Evolutionary conservation across 1,140 invertebrate genomes (phyloP).

Genomic region (Linepithema humile): DNA sequence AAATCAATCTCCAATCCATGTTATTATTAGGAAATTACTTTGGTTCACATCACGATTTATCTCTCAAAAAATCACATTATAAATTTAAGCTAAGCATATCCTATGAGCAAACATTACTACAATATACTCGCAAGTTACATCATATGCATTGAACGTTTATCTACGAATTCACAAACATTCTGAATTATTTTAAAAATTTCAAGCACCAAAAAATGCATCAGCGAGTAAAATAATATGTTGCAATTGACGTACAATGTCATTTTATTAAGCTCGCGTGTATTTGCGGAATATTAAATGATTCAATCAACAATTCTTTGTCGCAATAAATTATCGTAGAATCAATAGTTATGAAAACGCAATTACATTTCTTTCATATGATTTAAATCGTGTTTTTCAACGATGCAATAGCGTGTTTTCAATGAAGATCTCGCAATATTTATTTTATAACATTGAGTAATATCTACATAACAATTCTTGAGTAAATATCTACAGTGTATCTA

Average conservation of each 20-base stretch:
- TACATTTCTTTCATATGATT: slow-evolving; percentile 22
- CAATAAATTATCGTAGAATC: slow-evolving; percentile 7
- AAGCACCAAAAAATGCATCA: slow-evolving; percentile 37
- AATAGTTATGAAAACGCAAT: slow-evolving; percentile 25
- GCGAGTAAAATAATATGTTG: slow-evolving; percentile 35
- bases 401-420: slow-evolving; percentile 42
- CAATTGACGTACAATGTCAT: slow-evolving; percentile 5
- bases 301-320: slow-evolving; percentile 24
- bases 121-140: slow-evolving; percentile 15
- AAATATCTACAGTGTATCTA: slow-evolving; percentile 67
- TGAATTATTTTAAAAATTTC: slow-evolving; percentile 6
- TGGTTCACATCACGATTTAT: neutral
- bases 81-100: slow-evolving; percentile 22
- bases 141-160: slow-evolving; percentile 45
- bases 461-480: slow-evolving; percentile 66
- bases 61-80: slow-evolving; percentile 12
- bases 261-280: slow-evolving; percentile 40
- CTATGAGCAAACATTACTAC: slow-evolving; percentile 36
- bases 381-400: slow-evolving; percentile 53
- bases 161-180: slow-evolving; percentile 43
- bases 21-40: slow-evolving; percentile 4
- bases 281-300: slow-evolving; percentile 41
- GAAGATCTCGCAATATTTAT: slow-evolving; percentile 48
- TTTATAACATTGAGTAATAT: slow-evolving; percentile 62
- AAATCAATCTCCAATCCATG: neutral